Percentiles rank a stretch among this genome's conserved stretches.
Conservation (phyloP, 2,888 invertebrate genomes). For the Beris morrisii region DNA sequence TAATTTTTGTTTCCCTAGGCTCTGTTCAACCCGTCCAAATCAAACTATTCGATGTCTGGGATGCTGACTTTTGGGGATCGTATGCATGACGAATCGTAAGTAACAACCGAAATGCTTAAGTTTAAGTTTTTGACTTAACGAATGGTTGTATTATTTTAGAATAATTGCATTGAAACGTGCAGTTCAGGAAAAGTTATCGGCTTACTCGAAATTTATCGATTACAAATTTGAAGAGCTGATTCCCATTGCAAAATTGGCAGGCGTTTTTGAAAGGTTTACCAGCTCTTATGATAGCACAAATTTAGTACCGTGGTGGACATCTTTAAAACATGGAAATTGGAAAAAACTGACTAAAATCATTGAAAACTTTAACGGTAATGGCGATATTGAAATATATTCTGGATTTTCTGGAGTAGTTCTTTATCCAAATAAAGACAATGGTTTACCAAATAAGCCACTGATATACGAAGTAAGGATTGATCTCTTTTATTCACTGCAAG, state of each 20-base stretch:
- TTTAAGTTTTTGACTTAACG: neutral
- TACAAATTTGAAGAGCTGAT: neutral
- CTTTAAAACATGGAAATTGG: neutral
- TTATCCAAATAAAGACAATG: neutral
- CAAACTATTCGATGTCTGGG: too few relatives aligned
- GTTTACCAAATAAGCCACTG: neutral
- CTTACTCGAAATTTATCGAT: neutral
- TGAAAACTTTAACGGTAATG: neutral
- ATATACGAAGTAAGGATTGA: neutral
- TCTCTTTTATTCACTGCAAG: too few relatives aligned
- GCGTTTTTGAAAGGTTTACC: too few relatives aligned
- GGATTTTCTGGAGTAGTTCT: neutral
- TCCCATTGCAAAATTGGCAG: neutral
- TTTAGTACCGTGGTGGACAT: slow-evolving; percentile 1
- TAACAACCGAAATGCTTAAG: neutral
- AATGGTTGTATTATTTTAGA: neutral
- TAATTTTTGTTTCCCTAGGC: too few relatives aligned
- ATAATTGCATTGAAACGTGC: neutral
- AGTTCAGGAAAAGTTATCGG: neutral
- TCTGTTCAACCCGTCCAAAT: too few relatives aligned
- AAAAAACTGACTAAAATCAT: neutral
- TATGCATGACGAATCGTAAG: neutral
- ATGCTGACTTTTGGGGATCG: neutral
- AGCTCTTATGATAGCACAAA: neutral
- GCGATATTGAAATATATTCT: neutral